phyloP scores from a whole-genome alignment of 2,113 vertebrate species.

The Bujurquina vittata region DNA sequence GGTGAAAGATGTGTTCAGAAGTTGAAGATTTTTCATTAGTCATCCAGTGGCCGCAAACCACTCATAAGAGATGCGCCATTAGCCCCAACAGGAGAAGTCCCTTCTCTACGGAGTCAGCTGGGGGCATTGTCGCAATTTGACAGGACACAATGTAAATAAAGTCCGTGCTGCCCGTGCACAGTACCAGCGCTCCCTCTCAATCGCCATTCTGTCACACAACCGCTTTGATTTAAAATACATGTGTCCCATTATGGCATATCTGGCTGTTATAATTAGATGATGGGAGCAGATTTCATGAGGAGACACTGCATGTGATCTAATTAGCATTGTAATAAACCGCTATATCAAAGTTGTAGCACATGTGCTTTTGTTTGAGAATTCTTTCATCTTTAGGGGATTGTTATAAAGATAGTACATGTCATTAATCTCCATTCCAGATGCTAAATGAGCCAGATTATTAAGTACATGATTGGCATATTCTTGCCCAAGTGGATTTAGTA shows the following conservation, averaged over 20 bases:
- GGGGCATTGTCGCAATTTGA: conserved; percentile 21
- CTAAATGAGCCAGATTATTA: conserved; percentile 75
- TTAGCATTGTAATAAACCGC: conserved; percentile 80
- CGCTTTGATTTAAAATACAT: conserved; percentile 63
- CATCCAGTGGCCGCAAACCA: conserved; percentile 49
- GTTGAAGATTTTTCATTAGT: conserved; percentile 79
- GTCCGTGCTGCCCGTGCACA: conserved; percentile 11
- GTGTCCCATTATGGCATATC: conserved; percentile 67
- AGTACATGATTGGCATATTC: conserved; percentile 66
- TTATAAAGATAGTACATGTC: conserved; percentile 76
- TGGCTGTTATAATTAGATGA: conserved; percentile 76
- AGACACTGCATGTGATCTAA: conserved; percentile 76
- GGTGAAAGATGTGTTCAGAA: conserved; percentile 76
- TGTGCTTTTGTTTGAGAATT: conserved; percentile 76
- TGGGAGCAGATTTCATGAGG: conserved; percentile 70
- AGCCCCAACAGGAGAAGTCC: conserved; percentile 35
- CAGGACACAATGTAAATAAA: conserved; percentile 12
- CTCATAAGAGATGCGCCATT: conserved; percentile 66
- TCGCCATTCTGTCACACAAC: conserved; percentile 41
- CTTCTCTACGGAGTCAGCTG: conserved; percentile 20
- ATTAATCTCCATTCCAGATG: conserved; percentile 77
- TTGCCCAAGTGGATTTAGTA: conserved; percentile 36
- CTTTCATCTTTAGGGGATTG: conserved; percentile 79
- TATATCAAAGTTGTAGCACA: conserved; percentile 79
- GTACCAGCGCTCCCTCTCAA: not conserved